Evolutionary conservation across 2,888 invertebrate species (phyloP).

Genomic region (Strigamia transsilvanica): DNA sequence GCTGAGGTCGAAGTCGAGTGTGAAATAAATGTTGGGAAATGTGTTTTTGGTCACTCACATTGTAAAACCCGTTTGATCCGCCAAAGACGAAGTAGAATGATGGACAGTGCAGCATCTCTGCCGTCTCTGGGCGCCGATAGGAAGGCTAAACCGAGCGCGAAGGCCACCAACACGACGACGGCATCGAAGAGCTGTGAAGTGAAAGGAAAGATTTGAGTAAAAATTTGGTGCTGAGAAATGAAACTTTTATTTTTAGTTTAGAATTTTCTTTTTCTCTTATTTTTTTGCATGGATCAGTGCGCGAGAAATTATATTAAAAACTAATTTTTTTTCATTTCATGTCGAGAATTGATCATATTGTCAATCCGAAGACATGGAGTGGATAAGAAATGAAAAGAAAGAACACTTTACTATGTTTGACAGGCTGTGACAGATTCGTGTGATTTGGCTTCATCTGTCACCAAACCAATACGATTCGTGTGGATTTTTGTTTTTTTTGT

Average conservation of each 20-base stretch:
- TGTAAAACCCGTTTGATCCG: slow-evolving; percentile 57
- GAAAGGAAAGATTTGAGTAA: neutral
- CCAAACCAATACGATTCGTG: slow-evolving; percentile 10
- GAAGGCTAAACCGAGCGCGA: slow-evolving; percentile 58
- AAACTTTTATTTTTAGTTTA: no score
- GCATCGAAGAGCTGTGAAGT: slow-evolving; percentile 58
- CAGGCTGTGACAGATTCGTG: slow-evolving; percentile 9
- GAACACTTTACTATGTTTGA: slow-evolving; percentile 5
- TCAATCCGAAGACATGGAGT: slow-evolving; percentile 12
- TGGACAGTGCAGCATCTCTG: slow-evolving; percentile 57
- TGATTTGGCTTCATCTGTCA: slow-evolving; percentile 19
- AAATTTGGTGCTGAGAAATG: neutral
- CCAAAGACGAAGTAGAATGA: slow-evolving; percentile 58
- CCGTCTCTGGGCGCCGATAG: slow-evolving; percentile 56
- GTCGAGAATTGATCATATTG: neutral
- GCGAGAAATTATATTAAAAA: neutral
- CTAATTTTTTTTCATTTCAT: neutral
- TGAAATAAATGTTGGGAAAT: neutral
- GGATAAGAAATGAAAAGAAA: neutral
- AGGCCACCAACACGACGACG: slow-evolving; percentile 58
- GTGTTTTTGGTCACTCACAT: slow-evolving; percentile 54
- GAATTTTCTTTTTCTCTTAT: no score
- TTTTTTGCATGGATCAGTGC: neutral
- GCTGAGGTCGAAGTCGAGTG: neutral
- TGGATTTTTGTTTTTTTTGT: neutral